Evolutionary conservation across 2,888 invertebrate species (phyloP).

Genomic region (Dioctria rufipes): DNA sequence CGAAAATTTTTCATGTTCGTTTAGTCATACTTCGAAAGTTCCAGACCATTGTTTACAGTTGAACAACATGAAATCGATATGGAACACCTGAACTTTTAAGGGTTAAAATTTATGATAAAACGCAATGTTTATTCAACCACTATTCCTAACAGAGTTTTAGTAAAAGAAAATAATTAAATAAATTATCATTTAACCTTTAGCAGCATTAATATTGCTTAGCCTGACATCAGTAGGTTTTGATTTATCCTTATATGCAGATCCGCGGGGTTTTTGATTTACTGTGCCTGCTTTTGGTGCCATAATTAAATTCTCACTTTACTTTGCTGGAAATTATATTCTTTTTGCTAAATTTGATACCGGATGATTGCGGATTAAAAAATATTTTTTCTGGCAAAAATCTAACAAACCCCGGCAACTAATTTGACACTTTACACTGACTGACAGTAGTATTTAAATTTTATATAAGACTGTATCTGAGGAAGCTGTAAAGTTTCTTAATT

Average conservation of each 20-base stretch:
- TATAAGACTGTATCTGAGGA: not conserved
- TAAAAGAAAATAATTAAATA: too few relatives aligned
- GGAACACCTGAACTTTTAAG: slow-evolving; percentile 20
- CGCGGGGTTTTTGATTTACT: slow-evolving; percentile 66
- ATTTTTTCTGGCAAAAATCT: slow-evolving; percentile 1
- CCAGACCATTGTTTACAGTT: slow-evolving; percentile 45
- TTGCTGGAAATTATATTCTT: not conserved
- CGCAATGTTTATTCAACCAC: not conserved
- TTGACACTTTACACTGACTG: not conserved
- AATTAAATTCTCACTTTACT: slow-evolving; percentile 58
- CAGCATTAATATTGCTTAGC: slow-evolving; percentile 96
- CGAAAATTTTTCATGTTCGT: too few relatives aligned
- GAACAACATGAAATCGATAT: too few relatives aligned
- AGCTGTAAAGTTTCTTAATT: slow-evolving; percentile 10
- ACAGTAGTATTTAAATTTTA: not conserved
- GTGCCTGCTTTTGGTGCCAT: slow-evolving; percentile 68
- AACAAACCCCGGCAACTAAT: slow-evolving; percentile 21
- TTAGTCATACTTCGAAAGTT: slow-evolving; percentile 34
- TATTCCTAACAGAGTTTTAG: too few relatives aligned
- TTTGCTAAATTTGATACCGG: not conserved
- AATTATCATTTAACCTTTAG: slow-evolving; percentile 83
- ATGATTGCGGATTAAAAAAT: slow-evolving; percentile 34
- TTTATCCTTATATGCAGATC: slow-evolving; percentile 87
- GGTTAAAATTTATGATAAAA: not conserved
- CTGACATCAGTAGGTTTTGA: slow-evolving; percentile 96